Evolutionary conservation across 2,888 invertebrate genomes (phyloP), one percentile per base, ranked within the genome.

Genomic region (Aphodius granarius): DNA sequence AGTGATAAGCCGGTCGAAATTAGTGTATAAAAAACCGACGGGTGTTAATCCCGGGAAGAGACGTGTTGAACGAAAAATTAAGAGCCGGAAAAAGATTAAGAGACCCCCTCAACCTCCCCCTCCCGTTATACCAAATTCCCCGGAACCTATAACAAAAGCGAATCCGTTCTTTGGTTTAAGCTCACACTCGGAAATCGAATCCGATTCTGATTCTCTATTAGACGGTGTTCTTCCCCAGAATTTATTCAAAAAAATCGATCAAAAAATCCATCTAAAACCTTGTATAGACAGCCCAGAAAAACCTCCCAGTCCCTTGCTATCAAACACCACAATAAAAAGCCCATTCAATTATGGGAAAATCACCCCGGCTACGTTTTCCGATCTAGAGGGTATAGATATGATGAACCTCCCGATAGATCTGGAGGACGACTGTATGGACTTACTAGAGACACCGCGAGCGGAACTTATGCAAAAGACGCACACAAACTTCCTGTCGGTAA

Each of bases 401-500:
- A 94, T 94, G 93, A 92, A 92, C 77, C 86, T 94, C 72, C 94
- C 94, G 0, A 92, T 94, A 74, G 94, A 94, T 84, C 85, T 94
- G 78, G 93, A 93, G 18, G 93, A 94, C 81, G 89, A 85, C 2
- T 66, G 68, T 3, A 68, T 68, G n/a, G 68, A 68, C 15, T 21
- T 68, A n/a, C 21, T 68, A 20, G 68, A 68, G 15, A 68, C 68
- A 13, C 18, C 84, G 83, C 86, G 89, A 84, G 83, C 88, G 5
- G 89, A 90, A 18, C 86, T 95, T 63, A 94, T 94, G 86, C 94
- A 95, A 86, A 95, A 94, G 71, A 94, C 94, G 0, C 95, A 95
- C 81, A 91, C 93, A 0, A 94, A 94, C 85, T 98, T 96, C 89
- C 92, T 98, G 86, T 95, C 96, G 0, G 87, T 98, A 65, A 90